Percentiles rank a stretch among this genome's conserved stretches.
Conservation (phyloP, 2,888 invertebrate genomes). For the Hartigia nigra region DNA sequence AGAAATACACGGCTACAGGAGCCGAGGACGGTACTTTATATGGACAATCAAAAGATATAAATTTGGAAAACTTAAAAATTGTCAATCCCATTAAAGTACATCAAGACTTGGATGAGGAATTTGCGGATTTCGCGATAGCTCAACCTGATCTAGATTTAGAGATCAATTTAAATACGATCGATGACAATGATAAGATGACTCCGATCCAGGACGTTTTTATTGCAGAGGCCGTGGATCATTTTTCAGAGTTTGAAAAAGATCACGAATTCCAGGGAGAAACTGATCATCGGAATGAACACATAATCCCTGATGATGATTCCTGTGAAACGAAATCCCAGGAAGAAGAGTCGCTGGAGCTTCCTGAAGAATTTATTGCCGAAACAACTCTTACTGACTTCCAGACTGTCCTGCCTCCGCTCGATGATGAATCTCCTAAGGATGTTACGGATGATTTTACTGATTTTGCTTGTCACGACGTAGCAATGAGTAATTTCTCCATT, state of each 20-base stretch:
- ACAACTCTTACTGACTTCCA: constrained; percentile 13
- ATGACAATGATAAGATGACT: neutral
- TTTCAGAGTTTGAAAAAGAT: neutral
- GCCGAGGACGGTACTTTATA: neutral
- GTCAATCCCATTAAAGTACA: constrained; percentile 4
- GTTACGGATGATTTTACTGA: neutral
- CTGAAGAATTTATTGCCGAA: constrained; percentile 3
- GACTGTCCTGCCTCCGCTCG: neutral
- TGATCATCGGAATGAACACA: neutral
- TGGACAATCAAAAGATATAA: constrained; percentile 27
- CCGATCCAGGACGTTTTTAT: neutral
- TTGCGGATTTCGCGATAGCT: constrained; percentile 20
- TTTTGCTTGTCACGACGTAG: neutral
- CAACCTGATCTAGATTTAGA: neutral
- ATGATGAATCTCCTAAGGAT: neutral
- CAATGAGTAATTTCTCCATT: neutral
- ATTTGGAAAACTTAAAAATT: constrained; percentile 10
- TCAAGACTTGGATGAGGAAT: constrained; percentile 20
- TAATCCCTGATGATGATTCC: neutral
- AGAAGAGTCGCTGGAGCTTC: neutral
- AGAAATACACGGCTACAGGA: neutral
- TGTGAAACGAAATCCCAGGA: neutral
- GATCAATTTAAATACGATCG: neutral
- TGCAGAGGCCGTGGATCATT: neutral
- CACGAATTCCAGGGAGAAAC: neutral